Evolutionary conservation across 2,797 vertebrate species (phyloP).

Genomic region (Saguinus oedipus): DNA sequence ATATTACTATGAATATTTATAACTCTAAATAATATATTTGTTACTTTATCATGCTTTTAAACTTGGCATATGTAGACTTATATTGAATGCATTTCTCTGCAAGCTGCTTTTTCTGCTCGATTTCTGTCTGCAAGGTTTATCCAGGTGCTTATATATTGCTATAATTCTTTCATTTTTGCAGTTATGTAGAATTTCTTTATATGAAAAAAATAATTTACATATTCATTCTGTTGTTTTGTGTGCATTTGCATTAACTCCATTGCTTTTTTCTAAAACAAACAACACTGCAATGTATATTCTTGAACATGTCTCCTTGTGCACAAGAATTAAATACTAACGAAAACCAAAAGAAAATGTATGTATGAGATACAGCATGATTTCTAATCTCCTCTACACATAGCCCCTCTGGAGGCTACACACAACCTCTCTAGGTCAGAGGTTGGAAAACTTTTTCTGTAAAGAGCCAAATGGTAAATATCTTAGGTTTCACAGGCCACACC

Average conservation of each 20-base stretch:
- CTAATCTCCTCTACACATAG: not conserved
- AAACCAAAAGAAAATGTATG: not conserved
- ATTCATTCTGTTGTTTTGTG: not conserved
- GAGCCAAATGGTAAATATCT: not conserved
- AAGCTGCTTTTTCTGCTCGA: not conserved
- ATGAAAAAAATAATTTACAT: not conserved
- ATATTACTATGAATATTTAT: not conserved
- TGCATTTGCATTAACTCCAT: not conserved
- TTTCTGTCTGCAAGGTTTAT: not conserved
- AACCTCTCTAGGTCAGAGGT: not conserved
- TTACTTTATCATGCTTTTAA: not conserved
- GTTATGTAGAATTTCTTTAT: not conserved
- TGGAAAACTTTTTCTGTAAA: not conserved
- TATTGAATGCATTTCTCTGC: not conserved
- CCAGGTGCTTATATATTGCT: not conserved
- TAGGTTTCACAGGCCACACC: not conserved
- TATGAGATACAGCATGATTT: not conserved
- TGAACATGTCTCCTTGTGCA: not conserved
- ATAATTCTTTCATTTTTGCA: not conserved
- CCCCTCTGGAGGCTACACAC: not conserved
- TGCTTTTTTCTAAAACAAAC: not conserved
- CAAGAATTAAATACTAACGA: not conserved
- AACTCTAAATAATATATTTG: constrained; percentile 21
- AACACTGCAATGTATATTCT: not conserved
- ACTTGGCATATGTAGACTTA: not conserved